Evolutionary conservation across 2,113 vertebrate species (phyloP), one percentile per base, ranked within the genome.

Genomic region (Hyperopisus bebe): DNA sequence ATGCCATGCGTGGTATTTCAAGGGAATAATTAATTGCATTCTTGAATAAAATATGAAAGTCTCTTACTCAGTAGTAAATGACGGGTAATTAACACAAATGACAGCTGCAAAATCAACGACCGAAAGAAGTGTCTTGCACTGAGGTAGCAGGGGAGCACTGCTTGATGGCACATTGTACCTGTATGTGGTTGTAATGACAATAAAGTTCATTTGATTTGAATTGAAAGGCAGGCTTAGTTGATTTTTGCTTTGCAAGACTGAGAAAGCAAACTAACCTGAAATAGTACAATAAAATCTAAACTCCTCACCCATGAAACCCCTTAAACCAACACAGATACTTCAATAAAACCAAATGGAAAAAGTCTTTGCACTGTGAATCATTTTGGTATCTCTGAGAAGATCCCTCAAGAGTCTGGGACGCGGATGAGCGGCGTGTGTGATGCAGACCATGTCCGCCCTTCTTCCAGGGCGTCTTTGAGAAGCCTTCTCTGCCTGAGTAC

Each of bases 401-500:
- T 85, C 24, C 5, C 24, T 35, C 27, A 13, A 15, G n/a, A 10
- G 19, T 13, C 8, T 27, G 84, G 21, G 84, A 31, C 84, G 46
- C 44, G 3, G 39, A 15, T 53, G 84, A 50, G 84, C 5, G 2
- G 3, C 27, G 84, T 19, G 84, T 35, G 11, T 51, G n/a, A 51
- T 13, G 47, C 83, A 48, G 80, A 27, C 10, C 17, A 27, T n/a
- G 47, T 48, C 82, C 19, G 21, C 7, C 19, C 24, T 87, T 87
- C 47, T 91, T 77, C 46, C 94, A 99, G 98, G 95, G 94, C 4
- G 95, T 98, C 93, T 97, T 97, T 90, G 97, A 98, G 92, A 97
- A 97, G 77, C 96, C 97, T 0, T 97, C 97, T 0, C 70, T 99
- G 88, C 98, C 98, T 0, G 98, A 99, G 94, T 99, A 99, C 96